phyloP scores from a whole-genome alignment of 1,140 invertebrate genomes.

The Rhagoletis pomonella region DNA sequence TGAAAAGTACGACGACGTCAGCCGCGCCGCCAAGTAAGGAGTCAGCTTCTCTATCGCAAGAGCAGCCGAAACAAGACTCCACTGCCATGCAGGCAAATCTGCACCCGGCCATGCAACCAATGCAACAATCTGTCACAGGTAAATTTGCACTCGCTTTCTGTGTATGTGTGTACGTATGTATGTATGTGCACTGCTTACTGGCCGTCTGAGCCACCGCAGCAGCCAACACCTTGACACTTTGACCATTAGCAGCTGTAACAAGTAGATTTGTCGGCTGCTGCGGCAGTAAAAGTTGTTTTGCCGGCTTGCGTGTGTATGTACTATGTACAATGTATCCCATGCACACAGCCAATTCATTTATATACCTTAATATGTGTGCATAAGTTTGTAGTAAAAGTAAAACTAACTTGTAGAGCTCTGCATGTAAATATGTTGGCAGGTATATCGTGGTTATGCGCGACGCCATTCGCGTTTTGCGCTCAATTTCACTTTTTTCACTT shows the following conservation, averaged over 20 bases:
- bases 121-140: conserved; percentile 39
- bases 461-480: conserved; percentile 18
- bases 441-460: not conserved
- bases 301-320: not conserved
- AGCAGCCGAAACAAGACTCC: conserved; percentile 19
- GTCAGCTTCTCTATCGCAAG: not conserved
- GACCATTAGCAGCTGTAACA: conserved; percentile 37
- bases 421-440: not conserved
- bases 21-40: not conserved
- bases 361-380: not conserved
- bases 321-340: no score
- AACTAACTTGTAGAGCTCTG: no score
- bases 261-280: not conserved
- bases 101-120: not conserved
- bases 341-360: not conserved
- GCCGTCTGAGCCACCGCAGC: not conserved
- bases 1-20: not conserved
- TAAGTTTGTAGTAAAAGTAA: not conserved
- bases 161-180: no score
- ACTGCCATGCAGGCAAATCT: conserved; percentile 18
- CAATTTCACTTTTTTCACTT: conserved; percentile 52
- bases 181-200: not conserved
- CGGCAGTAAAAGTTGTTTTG: conserved; percentile 47
- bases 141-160: conserved; percentile 15
- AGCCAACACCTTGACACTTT: conserved; percentile 6